Base-by-base conservation (phyloP, 2,113 vertebrate species). In the Talpa occidentalis region DNA sequence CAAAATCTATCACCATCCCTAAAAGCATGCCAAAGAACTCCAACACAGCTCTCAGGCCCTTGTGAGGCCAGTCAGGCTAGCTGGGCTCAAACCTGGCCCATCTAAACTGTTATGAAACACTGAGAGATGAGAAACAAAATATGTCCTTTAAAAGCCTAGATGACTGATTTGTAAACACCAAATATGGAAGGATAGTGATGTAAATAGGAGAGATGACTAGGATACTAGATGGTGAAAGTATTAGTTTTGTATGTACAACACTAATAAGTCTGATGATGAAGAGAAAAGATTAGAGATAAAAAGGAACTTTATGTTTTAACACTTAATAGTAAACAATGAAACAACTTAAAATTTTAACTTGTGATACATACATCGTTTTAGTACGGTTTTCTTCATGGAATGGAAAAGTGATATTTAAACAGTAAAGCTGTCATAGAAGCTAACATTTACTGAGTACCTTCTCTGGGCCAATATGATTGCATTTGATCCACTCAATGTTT, bases 91-190 rank as follows among this genome's bases (percentile, higher is more conserved):
- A 81, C 0, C 40, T 42, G 52, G 70, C 54, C 60, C 6, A 54
- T 28, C 62, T 56, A 60, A 67, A 42, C 35, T 49, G 19, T 44
- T 15, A 90, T 22, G 77, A 78, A 78, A 93, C 60, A 88, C 0
- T 62, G 28, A 70, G 37, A 73, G 56, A 54, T 26, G 32, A 30
- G 28, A n/a, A 42, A 49, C 10, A 72, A 60, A 78, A 81, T 26
- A 40, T n/a, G 28, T 66, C 66, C 62, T 93, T 56, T 81, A 52
- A 83, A 76, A 74, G 49, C 59, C 44, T 35, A 52, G 44, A 80
- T 32, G n/a, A 40, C 47, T 82, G 67, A 87, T 74, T 95, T 94
- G 37, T 79, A 32, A 52, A 93, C 73, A 59, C 80, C 74, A 74
- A 78, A 80, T 56, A 62, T n/a, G 32, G 62, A 88, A 76, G 44